A percentile compares a stretch with the other conserved stretches of the same genome.
phyloP scores from a whole-genome alignment of 2,797 vertebrate species.

The Pangasius djambal region DNA sequence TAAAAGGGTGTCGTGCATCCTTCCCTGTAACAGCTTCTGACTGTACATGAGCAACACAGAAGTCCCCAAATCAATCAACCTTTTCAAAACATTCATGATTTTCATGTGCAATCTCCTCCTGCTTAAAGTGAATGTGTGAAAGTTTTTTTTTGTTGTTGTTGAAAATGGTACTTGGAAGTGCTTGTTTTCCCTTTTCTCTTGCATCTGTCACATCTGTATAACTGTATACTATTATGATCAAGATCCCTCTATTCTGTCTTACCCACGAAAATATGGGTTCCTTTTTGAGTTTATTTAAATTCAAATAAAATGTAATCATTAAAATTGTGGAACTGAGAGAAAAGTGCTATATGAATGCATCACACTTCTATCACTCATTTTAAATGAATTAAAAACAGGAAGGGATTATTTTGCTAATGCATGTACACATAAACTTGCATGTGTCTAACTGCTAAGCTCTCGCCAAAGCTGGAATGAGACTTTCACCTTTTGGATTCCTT shows the following conservation, averaged over 20 bases:
- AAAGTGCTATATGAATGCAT: background rate
- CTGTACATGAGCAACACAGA: background rate
- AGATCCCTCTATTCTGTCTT: no score
- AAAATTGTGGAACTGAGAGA: background rate
- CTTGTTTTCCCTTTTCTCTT: background rate
- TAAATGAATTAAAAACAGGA: background rate
- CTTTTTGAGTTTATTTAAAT: background rate
- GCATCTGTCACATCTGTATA: background rate
- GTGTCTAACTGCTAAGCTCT: background rate
- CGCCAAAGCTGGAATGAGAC: background rate
- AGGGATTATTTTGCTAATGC: background rate
- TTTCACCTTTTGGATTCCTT: background rate
- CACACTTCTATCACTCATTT: background rate
- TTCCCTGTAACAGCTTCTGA: background rate
- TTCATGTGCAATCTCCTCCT: no score
- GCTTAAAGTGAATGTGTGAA: background rate
- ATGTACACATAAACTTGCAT: no score
- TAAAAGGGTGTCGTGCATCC: no score
- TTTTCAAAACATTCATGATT: background rate
- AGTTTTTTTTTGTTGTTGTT: background rate
- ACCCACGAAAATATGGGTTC: no score
- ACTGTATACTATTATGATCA: background rate
- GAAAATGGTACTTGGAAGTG: background rate
- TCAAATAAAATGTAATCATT: background rate
- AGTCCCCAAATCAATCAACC: background rate